A percentile compares a stretch with the other conserved stretches of the same genome.
phyloP scores from a whole-genome alignment of 2,888 invertebrate species.

The Invenusta paracnida region DNA sequence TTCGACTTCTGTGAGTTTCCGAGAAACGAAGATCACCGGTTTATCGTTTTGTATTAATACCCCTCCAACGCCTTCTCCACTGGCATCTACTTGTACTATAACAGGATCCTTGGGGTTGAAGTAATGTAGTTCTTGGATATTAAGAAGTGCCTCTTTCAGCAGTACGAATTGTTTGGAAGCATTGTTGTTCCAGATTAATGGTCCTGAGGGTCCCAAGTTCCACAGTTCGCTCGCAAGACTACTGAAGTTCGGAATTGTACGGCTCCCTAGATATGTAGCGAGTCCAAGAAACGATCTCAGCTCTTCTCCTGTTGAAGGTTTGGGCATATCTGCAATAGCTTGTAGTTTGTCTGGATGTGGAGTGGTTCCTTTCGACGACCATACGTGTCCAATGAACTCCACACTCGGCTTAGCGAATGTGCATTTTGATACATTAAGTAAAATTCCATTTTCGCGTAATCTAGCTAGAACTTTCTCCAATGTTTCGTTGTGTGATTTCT shows the following conservation, averaged over 20 bases:
- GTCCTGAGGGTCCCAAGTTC: background rate
- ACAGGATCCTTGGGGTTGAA: background rate
- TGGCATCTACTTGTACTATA: background rate
- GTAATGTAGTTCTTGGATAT: background rate
- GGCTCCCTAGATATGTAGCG: background rate
- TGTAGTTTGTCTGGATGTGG: background rate
- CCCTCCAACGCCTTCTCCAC: background rate
- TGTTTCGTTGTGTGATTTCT: background rate
- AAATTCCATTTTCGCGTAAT: background rate
- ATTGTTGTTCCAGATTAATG: background rate
- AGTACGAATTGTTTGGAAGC: background rate
- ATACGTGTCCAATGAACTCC: background rate
- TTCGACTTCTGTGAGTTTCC: background rate
- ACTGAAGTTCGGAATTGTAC: background rate
- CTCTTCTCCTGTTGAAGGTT: background rate
- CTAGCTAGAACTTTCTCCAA: background rate
- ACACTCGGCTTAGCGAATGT: background rate
- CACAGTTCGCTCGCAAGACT: background rate
- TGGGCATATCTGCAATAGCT: background rate
- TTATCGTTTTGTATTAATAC: background rate
- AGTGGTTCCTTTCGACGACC: background rate
- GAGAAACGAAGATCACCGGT: background rate
- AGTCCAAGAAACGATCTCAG: background rate
- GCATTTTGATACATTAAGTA: background rate
- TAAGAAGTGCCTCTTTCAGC: background rate